A percentile compares a stretch with the other conserved stretches of the same genome.
phyloP scores from a whole-genome alignment of 1,140 invertebrate species.

The Diorhabda sublineata region DNA sequence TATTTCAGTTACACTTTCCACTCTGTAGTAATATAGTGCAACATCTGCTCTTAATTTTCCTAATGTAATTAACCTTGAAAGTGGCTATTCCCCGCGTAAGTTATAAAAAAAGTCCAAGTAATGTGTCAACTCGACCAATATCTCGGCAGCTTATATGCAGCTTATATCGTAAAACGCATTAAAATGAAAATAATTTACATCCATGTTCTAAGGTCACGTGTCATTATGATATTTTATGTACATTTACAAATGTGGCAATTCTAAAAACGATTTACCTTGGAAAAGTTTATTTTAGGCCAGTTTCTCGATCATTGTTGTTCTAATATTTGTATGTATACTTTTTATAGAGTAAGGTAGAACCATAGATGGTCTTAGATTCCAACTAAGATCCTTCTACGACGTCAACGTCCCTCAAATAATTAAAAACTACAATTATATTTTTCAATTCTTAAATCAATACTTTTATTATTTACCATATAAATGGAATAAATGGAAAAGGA shows the following conservation, averaged over 20 bases:
- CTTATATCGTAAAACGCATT: slow-evolving; percentile 1
- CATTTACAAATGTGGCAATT: slow-evolving; percentile 2
- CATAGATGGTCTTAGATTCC: too few relatives aligned
- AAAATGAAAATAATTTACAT: slow-evolving; percentile 3
- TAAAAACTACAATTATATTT: too few relatives aligned
- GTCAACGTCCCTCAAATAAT: too few relatives aligned
- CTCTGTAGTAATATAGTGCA: neutral
- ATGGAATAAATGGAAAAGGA: too few relatives aligned
- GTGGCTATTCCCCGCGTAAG: neutral
- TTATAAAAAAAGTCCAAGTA: neutral
- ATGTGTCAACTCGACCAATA: neutral
- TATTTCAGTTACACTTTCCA: too few relatives aligned
- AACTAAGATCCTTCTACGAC: too few relatives aligned
- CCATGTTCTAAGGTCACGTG: neutral
- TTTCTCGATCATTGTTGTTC: neutral
- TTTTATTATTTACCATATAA: too few relatives aligned
- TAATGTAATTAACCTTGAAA: neutral
- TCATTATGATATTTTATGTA: neutral
- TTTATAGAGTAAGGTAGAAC: too few relatives aligned
- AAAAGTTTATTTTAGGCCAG: neutral
- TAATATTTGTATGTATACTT: too few relatives aligned
- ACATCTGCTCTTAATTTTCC: neutral
- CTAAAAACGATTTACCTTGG: neutral
- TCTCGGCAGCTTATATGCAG: neutral
- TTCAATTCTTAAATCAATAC: too few relatives aligned